phyloP scores from a whole-genome alignment of 92 coral and sea anemone species.

The Hydrozoanthus gracilis region DNA sequence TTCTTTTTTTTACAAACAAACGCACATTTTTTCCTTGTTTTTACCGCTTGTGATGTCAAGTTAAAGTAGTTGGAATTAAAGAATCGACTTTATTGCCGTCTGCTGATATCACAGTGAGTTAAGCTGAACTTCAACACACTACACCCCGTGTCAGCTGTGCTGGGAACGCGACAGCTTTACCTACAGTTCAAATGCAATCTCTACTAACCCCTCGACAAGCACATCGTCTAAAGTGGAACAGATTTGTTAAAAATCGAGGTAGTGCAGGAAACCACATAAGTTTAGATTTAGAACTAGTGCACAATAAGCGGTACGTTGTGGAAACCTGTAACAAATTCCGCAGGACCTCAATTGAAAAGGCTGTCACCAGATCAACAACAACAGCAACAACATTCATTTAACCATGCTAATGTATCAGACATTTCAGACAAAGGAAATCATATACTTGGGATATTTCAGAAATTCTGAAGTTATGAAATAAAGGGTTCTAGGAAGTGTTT shows the following conservation, averaged over 20 bases:
- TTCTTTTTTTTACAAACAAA: too few relatives aligned
- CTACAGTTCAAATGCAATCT: conserved; percentile 21
- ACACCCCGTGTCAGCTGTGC: too few relatives aligned
- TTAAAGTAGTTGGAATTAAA: too few relatives aligned
- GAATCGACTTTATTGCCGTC: too few relatives aligned
- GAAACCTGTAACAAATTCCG: conserved; percentile 53
- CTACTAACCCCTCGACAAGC: conserved; percentile 47
- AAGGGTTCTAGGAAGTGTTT: conserved; percentile 55
- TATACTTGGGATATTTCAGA: conserved; percentile 29
- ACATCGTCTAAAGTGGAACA: conserved; percentile 47
- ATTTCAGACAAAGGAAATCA: too few relatives aligned
- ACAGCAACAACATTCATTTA: too few relatives aligned
- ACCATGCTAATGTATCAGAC: too few relatives aligned
- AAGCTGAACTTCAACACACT: too few relatives aligned
- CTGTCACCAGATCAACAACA: conserved; percentile 52
- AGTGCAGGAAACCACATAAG: conserved; percentile 50
- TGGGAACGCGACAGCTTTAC: background rate
- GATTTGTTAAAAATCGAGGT: conserved; percentile 36
- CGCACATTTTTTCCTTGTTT: too few relatives aligned
- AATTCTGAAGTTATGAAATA: conserved; percentile 13
- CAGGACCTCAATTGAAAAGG: conserved; percentile 16
- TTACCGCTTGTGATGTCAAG: too few relatives aligned
- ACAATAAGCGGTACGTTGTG: conserved; percentile 47
- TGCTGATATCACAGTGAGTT: too few relatives aligned
- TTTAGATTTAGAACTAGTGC: conserved; percentile 57